Base-by-base conservation (phyloP, 1,140 invertebrate genomes). In the Brachionus manjavacas region DNA sequence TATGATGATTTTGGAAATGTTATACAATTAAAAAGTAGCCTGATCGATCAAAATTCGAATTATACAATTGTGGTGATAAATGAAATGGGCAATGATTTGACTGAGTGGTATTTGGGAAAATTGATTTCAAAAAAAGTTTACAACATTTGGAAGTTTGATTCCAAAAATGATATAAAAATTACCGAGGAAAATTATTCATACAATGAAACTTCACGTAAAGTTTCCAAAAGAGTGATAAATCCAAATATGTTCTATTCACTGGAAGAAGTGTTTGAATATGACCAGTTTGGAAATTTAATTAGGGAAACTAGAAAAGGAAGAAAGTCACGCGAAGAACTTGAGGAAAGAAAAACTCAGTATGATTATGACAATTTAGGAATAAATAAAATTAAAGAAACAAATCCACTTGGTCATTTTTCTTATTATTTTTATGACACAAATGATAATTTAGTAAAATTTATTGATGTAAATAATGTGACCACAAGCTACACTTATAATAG, bases 381-480 rank as follows among this genome's bases (percentile, higher is more conserved):
- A 64, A 64, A 64, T 64, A 64, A 64, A 64, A 64, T 64, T 64
- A 64, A 64, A 64, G 60, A 64, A 64, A 64, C 60, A 64, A 64
- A 64, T 64, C 60, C 60, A 64, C 60, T 64, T 64, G 60, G 60
- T 23, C 60, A 64, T 64, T 64, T 23, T 64, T 23, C 60, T 64
- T 64, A 64, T 64, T 64, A 23, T 64, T 64, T 64, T 64, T 64
- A 64, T 64, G 60, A 64, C 60, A 64, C 60, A 64, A 64, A 64
- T 64, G 60, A 64, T 12, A 64, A 64, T 64, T 64, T 64, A 64
- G 16, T 64, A 20, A 20, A 64, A 25, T 25, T 64, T 20, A 64
- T 64, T 64, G 60, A 64, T 20, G 60, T 6, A 23, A 64, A 64
- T 64, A 64, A 64, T 64, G 60, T 64, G 60, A 64, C 60, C 16